phyloP scores from a whole-genome alignment of 64 coral and sea anemone species.

The Pocillopora verrucosa region DNA sequence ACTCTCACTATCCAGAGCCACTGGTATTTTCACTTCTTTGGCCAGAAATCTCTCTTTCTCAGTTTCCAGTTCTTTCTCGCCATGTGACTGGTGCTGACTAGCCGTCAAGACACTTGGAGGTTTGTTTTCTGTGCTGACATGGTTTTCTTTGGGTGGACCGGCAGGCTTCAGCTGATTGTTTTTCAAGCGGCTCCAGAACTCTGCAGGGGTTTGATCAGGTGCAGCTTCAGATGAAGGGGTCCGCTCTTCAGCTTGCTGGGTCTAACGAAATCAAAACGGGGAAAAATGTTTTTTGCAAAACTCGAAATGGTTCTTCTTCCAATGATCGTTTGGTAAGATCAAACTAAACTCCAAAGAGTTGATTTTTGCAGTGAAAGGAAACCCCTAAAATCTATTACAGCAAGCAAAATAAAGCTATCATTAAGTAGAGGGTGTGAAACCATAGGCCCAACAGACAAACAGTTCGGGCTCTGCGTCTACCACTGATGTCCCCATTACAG shows the following conservation, averaged over 20 bases:
- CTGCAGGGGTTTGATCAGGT: conserved; percentile 38
- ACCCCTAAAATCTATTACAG: no score
- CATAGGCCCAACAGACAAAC: no score
- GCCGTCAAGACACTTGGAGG: neutral
- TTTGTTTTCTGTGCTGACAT: conserved; percentile 4
- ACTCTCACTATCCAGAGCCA: neutral
- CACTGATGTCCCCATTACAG: neutral
- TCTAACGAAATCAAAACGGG: neutral
- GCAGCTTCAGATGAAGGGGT: conserved; percentile 6
- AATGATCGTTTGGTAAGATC: no score
- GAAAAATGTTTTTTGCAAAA: neutral
- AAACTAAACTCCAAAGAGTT: no score
- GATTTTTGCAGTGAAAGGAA: no score
- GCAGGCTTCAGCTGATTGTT: neutral
- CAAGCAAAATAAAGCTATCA: no score
- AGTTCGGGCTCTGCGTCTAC: no score
- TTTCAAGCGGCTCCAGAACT: conserved; percentile 61
- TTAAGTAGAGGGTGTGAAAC: no score
- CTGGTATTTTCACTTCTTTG: conserved; percentile 1
- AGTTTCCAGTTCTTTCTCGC: conserved; percentile 21
- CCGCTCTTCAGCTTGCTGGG: conserved; percentile 24
- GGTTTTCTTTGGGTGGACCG: neutral
- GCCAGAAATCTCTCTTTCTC: neutral
- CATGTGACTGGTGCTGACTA: neutral
- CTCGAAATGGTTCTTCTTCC: neutral